Percentiles rank a stretch among this genome's conserved stretches.
These are phyloP conservation scores for Yponomeuta evonymella DNA, from an alignment of 2,888 invertebrate genomes.

Conservation along the genomic window DNA sequence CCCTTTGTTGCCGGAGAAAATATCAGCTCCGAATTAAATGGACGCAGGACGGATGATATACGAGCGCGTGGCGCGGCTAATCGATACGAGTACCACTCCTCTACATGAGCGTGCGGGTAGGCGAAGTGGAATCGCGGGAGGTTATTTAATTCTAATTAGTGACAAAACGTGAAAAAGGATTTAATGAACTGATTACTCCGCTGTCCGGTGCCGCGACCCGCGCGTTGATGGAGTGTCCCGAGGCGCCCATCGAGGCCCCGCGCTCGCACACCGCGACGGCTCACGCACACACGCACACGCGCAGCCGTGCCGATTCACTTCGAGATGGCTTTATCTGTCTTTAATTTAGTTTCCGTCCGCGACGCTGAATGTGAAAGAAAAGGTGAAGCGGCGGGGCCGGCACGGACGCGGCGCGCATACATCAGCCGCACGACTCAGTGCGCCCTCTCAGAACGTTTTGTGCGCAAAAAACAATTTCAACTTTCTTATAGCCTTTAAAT, in stretches of 20 bases:
- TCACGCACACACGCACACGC: background rate
- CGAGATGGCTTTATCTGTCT: background rate
- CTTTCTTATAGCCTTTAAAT: slow-evolving; percentile 7
- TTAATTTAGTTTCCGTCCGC: background rate
- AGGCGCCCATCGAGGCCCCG: background rate
- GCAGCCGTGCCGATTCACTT: background rate
- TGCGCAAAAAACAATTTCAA: slow-evolving; percentile 7
- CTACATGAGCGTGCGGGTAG: background rate
- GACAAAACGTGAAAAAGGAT: background rate
- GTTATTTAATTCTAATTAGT: background rate
- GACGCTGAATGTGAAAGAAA: background rate
- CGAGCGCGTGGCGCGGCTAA: background rate
- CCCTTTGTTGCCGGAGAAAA: background rate
- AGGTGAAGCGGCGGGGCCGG: background rate
- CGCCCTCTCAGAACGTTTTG: no score
- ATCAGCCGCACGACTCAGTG: background rate
- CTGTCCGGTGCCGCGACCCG: background rate
- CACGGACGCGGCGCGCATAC: background rate
- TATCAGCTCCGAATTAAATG: background rate
- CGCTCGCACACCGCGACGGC: background rate
- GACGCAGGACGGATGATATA: background rate
- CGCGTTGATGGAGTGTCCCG: background rate
- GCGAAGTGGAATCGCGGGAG: background rate
- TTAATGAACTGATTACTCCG: no score
- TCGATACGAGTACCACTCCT: background rate